Conservation (phyloP, 2,888 invertebrate genomes). For the Cephus sareptanus region DNA sequence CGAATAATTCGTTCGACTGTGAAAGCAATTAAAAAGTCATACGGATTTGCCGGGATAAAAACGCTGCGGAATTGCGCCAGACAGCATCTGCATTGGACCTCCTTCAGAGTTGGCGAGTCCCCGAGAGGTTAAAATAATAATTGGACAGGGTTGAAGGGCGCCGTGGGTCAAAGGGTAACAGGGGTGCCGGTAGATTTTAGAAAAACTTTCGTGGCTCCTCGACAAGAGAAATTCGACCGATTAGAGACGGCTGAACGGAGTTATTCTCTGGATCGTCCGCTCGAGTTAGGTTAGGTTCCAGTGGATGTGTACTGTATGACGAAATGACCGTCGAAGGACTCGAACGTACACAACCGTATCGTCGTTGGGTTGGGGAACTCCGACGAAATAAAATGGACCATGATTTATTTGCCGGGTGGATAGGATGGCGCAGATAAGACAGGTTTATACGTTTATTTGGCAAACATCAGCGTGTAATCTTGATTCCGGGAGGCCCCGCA, state of each 20-base stretch:
- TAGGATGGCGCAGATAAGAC: slow-evolving; percentile 24
- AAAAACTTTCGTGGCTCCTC: not conserved
- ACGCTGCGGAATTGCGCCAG: not conserved
- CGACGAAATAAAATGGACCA: slow-evolving; percentile 28
- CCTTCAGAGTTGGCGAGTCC: not conserved
- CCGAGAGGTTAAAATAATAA: not conserved
- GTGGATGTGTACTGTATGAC: not conserved
- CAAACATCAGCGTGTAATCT: slow-evolving; percentile 41
- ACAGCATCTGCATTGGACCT: not conserved
- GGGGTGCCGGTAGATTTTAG: not conserved
- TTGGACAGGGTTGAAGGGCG: not conserved
- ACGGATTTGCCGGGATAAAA: not conserved
- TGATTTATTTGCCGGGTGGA: slow-evolving; percentile 35
- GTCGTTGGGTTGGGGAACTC: not conserved
- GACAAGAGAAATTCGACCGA: not conserved
- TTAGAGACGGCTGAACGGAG: not conserved
- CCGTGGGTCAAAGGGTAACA: not conserved
- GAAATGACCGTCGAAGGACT: not conserved
- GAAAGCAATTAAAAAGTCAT: not conserved
- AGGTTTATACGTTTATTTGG: slow-evolving; percentile 36
- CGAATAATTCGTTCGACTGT: slow-evolving; percentile 4
- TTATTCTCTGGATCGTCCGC: not conserved
- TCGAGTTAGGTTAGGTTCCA: not conserved
- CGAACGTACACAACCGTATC: not conserved
- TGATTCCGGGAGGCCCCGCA: slow-evolving; percentile 26